Base-by-base conservation (phyloP, 2,888 invertebrate species). In the Heterodera filipjevi region DNA sequence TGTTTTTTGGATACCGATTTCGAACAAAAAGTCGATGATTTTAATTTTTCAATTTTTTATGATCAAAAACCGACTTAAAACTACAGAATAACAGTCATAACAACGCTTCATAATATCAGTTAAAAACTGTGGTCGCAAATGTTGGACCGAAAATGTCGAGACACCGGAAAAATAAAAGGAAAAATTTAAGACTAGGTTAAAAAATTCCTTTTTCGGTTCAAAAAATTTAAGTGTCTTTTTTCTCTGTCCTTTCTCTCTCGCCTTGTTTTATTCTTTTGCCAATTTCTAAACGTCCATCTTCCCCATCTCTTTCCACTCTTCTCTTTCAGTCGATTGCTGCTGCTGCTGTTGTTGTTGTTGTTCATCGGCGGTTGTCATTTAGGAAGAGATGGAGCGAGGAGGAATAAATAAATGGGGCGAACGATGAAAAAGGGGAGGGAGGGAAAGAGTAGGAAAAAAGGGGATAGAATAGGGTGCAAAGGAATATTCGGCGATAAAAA, bases 361-460 rank as follows among this genome's bases (percentile, higher is more conserved):
- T 59, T 59, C 59, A 22, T 27, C 59, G 59, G 8, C 27, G n/a
- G n/a, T 59, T 59, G 59, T 59, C 59, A 59, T 59, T 59, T 59
- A 10, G n/a, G 39, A 22, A n/a, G 59, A 59, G 59, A 59, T 59
- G 59, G 59, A 59, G 59, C 59, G 59, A 59, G 59, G 59, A 59
- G 59, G 22, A 59, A 59, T 59, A 59, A 59, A 59, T 59, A 59
- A 59, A 59, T 59, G 22, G 59, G 59, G 59, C 59, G 59, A 59
- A 59, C 59, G 59, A 59, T 27, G n/a, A 27, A 59, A 59, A 59
- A 27, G 59, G 59, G n/a, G n/a, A n/a, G 12, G 27, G n/a, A 12
- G 5, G 27, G 27, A 27, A 59, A 27, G n/a, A n/a, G 19, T 8
- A n/a, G 22, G 12, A 27, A 59, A 59, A 5, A n/a, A 22, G n/a